Percentiles rank a stretch among this genome's conserved stretches.
Conservation (phyloP, 2,113 vertebrate species). For the Arothron firmamentum region DNA sequence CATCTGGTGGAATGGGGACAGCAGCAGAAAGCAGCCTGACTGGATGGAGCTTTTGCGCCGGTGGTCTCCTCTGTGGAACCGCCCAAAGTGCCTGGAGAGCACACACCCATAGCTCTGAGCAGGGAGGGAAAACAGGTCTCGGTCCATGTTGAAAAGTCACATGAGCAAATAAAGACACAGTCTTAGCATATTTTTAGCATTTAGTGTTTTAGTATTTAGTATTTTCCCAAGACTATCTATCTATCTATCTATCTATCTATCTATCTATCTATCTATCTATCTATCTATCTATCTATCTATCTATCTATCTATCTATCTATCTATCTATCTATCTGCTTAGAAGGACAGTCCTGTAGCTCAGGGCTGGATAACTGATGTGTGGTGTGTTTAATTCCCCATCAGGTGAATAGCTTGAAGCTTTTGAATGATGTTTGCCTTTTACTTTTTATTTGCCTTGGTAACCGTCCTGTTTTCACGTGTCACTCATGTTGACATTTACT, state of each 20-base stretch:
- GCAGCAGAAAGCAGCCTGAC: conserved; percentile 35
- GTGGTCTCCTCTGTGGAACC: conserved; percentile 37
- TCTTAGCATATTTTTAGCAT: no score
- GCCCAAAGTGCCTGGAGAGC: conserved; percentile 20
- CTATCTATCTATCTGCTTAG: no score
- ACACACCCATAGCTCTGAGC: conserved; percentile 21
- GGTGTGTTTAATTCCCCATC: conserved; percentile 19
- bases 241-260: no score
- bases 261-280: no score
- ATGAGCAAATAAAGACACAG: not conserved
- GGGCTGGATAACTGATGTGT: conserved; percentile 12
- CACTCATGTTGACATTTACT: conserved; percentile 16
- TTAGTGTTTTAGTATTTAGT: no score
- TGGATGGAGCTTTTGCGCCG: conserved; percentile 19
- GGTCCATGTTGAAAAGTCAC: conserved; percentile 1
- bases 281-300: no score
- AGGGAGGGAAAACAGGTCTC: conserved; percentile 16
- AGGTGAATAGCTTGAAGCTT: conserved; percentile 26
- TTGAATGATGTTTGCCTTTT: conserved; percentile 14
- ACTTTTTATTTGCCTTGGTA: conserved; percentile 25
- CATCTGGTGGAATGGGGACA: conserved; percentile 26
- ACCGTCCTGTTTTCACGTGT: conserved; percentile 12
- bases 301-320: no score
- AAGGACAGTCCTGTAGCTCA: not conserved
- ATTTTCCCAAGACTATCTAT: no score